phyloP scores from a whole-genome alignment of 2,797 vertebrate species.

The Lagodon rhomboides region DNA sequence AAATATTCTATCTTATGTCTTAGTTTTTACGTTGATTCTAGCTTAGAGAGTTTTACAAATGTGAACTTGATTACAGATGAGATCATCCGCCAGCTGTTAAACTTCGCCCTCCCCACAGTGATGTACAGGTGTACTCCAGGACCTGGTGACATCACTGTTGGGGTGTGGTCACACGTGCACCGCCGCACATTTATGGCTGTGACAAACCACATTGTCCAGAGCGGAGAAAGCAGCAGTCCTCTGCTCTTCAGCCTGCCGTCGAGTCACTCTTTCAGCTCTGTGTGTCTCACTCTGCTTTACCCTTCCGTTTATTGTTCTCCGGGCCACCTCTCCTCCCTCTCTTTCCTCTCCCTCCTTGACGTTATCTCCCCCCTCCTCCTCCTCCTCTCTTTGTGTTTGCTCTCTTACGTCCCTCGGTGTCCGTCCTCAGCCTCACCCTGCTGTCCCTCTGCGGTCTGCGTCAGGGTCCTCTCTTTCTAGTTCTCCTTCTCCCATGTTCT shows the following conservation, averaged over 20 bases:
- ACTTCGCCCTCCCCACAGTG: not conserved
- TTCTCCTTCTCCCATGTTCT: not conserved
- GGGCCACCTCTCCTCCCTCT: not conserved
- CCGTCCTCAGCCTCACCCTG: slow-evolving; percentile 3
- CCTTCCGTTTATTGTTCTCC: slow-evolving; percentile 55
- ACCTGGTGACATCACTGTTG: not conserved
- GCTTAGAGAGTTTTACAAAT: no score
- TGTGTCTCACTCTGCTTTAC: not conserved
- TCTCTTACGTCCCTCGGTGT: not conserved
- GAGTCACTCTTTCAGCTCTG: not conserved
- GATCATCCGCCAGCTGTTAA: not conserved
- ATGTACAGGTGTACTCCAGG: not conserved
- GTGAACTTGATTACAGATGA: no score
- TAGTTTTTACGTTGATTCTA: no score
- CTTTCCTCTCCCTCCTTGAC: not conserved
- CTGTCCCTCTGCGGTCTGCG: not conserved
- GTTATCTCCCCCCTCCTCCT: not conserved
- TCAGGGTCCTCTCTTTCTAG: slow-evolving; percentile 33
- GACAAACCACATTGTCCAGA: not conserved
- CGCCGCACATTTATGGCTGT: not conserved
- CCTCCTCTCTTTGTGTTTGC: slow-evolving; percentile 8
- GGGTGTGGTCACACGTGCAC: not conserved
- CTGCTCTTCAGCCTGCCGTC: not conserved
- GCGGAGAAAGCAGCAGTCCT: not conserved
- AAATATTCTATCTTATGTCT: no score